These are phyloP conservation scores for Papilio polytes DNA, from an alignment of 1,140 invertebrate genomes.

Conservation along the genomic window DNA sequence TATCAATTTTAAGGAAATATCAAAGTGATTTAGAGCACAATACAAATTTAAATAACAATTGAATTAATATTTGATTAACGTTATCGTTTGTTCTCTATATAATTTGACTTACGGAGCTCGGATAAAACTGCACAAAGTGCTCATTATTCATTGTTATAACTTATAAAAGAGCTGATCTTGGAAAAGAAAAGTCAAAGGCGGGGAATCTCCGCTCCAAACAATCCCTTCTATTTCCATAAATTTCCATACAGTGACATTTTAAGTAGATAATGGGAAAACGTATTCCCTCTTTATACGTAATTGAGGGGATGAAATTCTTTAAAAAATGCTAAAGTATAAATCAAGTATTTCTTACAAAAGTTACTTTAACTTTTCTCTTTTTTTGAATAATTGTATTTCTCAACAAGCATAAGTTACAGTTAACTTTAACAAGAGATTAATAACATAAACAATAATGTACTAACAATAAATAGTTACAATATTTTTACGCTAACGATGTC, in stretches of 20 bases:
- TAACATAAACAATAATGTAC: no score
- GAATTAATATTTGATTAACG: neutral
- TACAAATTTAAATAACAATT: neutral
- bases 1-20: neutral
- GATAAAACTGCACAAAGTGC: conserved; percentile 21
- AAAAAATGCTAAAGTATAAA: neutral
- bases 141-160: conserved; percentile 38
- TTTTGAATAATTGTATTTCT: no score
- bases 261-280: conserved; percentile 39
- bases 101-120: conserved; percentile 6
- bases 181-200: conserved; percentile 37
- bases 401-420: no score
- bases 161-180: conserved; percentile 37
- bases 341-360: neutral
- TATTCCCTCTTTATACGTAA: conserved; percentile 28
- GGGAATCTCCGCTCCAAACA: conserved; percentile 34
- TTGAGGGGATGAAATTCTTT: neutral
- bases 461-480: no score
- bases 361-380: neutral
- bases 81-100: neutral
- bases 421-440: no score
- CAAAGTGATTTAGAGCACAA: neutral
- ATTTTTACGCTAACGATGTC: no score
- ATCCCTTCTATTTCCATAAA: conserved; percentile 41
- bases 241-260: conserved; percentile 39